Conservation (phyloP, 2,888 invertebrate genomes). For the Diarsia brunnea region DNA sequence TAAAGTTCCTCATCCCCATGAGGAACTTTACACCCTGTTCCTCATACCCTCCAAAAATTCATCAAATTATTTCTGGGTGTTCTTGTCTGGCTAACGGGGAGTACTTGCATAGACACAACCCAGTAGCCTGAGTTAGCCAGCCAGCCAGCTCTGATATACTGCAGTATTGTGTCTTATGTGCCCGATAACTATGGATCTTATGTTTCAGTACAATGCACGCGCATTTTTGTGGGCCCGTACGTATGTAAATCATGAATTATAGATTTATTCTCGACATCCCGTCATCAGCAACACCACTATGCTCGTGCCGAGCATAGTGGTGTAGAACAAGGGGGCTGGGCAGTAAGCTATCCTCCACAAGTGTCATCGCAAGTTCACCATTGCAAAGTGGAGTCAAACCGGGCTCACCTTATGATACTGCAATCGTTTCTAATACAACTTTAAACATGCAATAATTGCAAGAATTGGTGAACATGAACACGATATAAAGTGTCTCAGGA, state of each 20-base stretch:
- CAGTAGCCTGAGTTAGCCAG: no score
- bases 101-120: no score
- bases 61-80: no score
- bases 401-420: neutral
- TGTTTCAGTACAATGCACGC: constrained; percentile 3
- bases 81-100: no score
- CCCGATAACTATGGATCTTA: neutral
- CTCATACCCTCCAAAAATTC: no score
- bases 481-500: neutral
- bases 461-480: neutral
- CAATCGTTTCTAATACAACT: neutral
- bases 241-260: neutral
- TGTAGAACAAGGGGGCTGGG: neutral
- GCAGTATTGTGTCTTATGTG: no score
- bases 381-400: neutral
- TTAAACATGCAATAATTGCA: neutral
- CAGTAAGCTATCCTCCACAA: neutral
- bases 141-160: no score
- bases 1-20: no score
- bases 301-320: neutral
- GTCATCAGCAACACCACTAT: neutral
- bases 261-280: neutral
- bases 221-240: neutral
- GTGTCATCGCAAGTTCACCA: neutral
- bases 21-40: no score